phyloP scores from a whole-genome alignment of 2,888 invertebrate species.

The Tuberolachnus salignus region DNA sequence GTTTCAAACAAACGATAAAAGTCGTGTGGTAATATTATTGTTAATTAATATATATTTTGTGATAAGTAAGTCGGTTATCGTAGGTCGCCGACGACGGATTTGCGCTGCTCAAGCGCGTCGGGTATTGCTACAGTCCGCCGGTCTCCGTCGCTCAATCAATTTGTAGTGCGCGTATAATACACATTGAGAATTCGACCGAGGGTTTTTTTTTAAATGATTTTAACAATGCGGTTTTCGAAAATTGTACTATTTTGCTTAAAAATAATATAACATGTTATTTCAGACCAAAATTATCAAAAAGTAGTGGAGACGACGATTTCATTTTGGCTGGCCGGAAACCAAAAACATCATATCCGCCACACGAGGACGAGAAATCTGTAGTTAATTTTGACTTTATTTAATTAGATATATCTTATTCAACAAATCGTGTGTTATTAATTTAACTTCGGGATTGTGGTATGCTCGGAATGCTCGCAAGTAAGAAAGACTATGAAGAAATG shows the following conservation, averaged over 20 bases:
- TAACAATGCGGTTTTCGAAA: no score
- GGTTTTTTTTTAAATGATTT: no score
- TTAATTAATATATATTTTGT: no score
- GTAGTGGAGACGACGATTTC: slow-evolving; percentile 19
- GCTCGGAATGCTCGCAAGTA: slow-evolving; percentile 30
- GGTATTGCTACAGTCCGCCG: no score
- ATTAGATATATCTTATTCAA: not conserved
- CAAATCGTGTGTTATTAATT: not conserved
- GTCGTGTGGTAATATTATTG: no score
- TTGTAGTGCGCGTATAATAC: no score
- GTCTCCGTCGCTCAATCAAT: no score
- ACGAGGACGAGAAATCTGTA: slow-evolving; percentile 50
- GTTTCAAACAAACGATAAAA: no score
- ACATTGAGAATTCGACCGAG: no score
- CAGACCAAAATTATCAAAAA: slow-evolving; percentile 35
- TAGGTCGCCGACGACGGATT: no score
- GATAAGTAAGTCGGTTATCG: no score
- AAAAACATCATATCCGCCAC: slow-evolving; percentile 26
- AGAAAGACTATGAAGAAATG: slow-evolving; percentile 41
- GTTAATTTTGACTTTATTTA: not conserved
- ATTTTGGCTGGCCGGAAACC: not conserved
- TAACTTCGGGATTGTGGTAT: slow-evolving; percentile 41
- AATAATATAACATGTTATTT: not conserved
- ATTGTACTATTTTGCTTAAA: not conserved
- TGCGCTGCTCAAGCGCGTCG: no score